Evolutionary conservation across 1,140 invertebrate species (phyloP).

Genomic region (Acromyrmex charruanus): DNA sequence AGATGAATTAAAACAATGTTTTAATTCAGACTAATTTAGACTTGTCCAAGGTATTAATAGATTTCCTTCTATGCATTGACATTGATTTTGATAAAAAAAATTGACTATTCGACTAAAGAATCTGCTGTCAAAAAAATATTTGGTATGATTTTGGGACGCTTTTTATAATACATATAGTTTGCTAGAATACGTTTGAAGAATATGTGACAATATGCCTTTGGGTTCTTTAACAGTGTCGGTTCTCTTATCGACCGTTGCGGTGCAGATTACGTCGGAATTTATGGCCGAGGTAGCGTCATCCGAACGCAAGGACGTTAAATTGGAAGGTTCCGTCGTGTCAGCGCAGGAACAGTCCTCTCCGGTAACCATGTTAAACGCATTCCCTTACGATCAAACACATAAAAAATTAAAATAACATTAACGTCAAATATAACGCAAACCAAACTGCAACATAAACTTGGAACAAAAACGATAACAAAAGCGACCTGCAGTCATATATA

Average conservation of each 20-base stretch:
- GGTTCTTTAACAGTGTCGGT: neutral
- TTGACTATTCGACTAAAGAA: neutral
- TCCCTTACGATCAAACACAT: constrained; percentile 57
- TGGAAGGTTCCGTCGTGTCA: constrained; percentile 76
- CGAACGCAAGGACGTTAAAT: constrained; percentile 73
- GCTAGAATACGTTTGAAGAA: neutral
- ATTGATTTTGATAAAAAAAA: neutral
- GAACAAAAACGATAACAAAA: constrained; percentile 57
- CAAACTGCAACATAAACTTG: constrained; percentile 65
- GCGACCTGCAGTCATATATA: neutral
- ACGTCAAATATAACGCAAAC: constrained; percentile 53
- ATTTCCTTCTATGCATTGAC: neutral
- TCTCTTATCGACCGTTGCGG: neutral
- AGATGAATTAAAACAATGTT: neutral
- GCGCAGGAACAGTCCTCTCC: constrained; percentile 72
- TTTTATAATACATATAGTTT: neutral
- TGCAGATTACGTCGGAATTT: constrained; percentile 14
- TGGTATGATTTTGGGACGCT: neutral
- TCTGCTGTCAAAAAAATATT: neutral
- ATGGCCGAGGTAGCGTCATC: constrained; percentile 54
- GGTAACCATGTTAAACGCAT: constrained; percentile 70
- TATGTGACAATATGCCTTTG: constrained; percentile 21
- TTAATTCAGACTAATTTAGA: neutral
- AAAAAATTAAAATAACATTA: constrained; percentile 69
- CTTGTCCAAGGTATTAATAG: too few relatives aligned